Percentiles rank a stretch among this genome's conserved stretches.
Evolutionary conservation across 2,113 vertebrate species (phyloP).

Genomic region (Pseudopodoces humilis): DNA sequence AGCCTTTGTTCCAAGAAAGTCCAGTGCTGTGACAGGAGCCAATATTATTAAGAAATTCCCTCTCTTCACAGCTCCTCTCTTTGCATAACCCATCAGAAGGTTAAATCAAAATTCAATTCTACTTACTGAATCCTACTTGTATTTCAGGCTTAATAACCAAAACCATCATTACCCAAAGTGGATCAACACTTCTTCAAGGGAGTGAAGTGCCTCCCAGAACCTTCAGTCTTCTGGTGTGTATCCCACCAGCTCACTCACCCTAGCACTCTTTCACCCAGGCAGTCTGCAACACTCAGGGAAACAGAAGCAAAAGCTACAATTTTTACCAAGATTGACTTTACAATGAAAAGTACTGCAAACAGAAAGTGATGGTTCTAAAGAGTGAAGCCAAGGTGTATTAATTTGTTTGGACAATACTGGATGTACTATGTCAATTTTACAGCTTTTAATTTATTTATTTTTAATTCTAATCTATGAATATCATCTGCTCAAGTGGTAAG

Average conservation of each 20-base stretch:
- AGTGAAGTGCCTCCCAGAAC: background rate
- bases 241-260: background rate
- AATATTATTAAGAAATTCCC: constrained; percentile 34
- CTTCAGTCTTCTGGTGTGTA: accelerated
- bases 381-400: background rate
- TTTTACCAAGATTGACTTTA: background rate
- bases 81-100: constrained; percentile 49
- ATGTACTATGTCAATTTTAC: background rate
- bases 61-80: background rate
- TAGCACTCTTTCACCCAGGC: background rate
- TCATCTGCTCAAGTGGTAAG: background rate
- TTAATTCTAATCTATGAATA: background rate
- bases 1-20: background rate
- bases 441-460: background rate
- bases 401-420: background rate
- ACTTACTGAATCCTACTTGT: background rate
- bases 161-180: background rate
- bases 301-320: background rate
- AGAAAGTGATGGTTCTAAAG: background rate
- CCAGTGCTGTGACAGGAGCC: constrained; percentile 50
- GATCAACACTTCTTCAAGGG: background rate
- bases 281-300: background rate
- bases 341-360: background rate
- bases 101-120: constrained; percentile 56
- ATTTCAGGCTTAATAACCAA: constrained; percentile 15